Percentiles rank a stretch among this genome's conserved stretches.
Conservation (phyloP, 2,113 vertebrate species). For the Alethe diademata region DNA sequence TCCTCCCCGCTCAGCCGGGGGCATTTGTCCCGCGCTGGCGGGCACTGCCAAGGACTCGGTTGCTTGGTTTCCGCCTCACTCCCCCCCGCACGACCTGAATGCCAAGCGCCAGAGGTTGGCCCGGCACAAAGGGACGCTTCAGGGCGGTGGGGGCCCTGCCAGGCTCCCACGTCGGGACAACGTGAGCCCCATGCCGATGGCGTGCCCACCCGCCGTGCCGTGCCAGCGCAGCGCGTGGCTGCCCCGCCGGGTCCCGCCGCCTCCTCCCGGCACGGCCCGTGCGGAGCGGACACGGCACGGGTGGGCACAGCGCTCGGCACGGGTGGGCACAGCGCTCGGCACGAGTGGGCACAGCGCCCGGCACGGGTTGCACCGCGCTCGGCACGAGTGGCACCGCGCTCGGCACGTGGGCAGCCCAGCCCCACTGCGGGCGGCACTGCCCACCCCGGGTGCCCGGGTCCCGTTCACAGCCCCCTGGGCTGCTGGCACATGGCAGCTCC, state of each 20-base stretch:
- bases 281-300: neutral
- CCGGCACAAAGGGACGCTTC: constrained; percentile 41
- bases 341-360: neutral
- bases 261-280: neutral
- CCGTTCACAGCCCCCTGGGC: fast-evolving
- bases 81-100: constrained; percentile 39
- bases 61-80: constrained; percentile 53
- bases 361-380: neutral
- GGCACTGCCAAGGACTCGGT: constrained; percentile 61
- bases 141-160: neutral
- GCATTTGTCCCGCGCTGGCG: neutral
- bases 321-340: neutral
- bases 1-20: neutral
- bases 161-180: constrained; percentile 22
- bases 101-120: constrained; percentile 47
- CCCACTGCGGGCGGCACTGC: fast-evolving
- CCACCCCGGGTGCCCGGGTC: fast-evolving
- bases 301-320: neutral
- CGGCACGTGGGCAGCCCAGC: neutral
- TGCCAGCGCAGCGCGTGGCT: neutral
- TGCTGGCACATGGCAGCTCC: neutral
- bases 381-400: neutral
- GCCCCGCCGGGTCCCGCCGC: neutral
- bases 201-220: neutral
- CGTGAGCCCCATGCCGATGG: constrained; percentile 51